Evolutionary conservation across 2,888 invertebrate genomes (phyloP).

Genomic region (Lepidonotus clava): DNA sequence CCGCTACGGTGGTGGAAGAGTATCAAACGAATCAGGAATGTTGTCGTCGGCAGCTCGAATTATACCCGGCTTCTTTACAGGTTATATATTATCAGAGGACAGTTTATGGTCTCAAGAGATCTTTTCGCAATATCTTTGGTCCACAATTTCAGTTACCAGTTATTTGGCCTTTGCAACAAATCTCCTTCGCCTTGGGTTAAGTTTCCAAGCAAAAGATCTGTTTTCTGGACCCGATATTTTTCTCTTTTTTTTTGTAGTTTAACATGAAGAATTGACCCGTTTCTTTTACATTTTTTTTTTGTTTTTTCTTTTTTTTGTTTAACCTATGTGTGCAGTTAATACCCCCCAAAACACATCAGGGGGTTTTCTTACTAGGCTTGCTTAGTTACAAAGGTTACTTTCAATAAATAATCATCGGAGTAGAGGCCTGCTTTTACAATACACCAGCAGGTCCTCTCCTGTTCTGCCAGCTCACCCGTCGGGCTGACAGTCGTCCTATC

Average conservation of each 20-base stretch:
- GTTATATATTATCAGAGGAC: neutral
- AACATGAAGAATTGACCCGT: too few species aligned
- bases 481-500: too few species aligned
- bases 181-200: neutral
- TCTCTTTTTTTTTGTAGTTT: too few species aligned
- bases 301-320: neutral
- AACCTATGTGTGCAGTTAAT: neutral
- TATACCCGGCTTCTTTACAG: neutral
- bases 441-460: constrained; percentile 1
- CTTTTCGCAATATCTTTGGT: constrained; percentile 27
- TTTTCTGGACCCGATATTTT: neutral
- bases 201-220: neutral
- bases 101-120: constrained; percentile 17
- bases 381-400: constrained; percentile 10
- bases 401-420: neutral
- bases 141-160: neutral
- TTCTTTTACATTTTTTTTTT: neutral
- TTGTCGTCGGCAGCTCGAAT: constrained; percentile 33
- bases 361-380: constrained; percentile 32
- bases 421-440: too few species aligned
- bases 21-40: constrained; percentile 22
- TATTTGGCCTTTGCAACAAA: neutral
- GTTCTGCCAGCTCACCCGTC: too few species aligned
- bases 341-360: neutral
- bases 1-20: neutral